These are phyloP conservation scores for Trogon melanurus DNA, from an alignment of 2,113 vertebrate species.

Conservation along the genomic window DNA sequence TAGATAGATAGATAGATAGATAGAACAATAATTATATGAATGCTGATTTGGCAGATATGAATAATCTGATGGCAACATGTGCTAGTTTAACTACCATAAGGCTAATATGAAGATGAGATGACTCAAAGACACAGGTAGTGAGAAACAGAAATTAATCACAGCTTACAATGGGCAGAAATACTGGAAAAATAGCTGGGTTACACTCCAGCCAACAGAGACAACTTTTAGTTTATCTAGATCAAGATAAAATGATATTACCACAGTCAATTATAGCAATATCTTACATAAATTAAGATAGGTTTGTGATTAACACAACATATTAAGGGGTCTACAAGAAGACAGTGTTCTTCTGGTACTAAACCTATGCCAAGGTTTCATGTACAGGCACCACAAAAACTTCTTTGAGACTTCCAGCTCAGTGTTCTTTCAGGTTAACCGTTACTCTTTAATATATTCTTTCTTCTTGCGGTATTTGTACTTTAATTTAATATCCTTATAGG, in stretches of 20 bases:
- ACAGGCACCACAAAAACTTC: not conserved
- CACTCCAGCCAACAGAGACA: not conserved
- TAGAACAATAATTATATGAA: not conserved
- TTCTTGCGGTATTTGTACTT: not conserved
- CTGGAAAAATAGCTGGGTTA: not conserved
- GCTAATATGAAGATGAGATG: not conserved
- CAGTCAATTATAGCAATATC: not conserved
- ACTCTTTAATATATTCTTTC: not conserved
- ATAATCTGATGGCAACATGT: not conserved
- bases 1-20: not conserved
- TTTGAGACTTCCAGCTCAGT: not conserved
- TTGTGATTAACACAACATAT: not conserved
- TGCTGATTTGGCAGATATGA: not conserved
- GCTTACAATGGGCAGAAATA: not conserved
- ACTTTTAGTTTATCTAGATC: slow-evolving; percentile 8
- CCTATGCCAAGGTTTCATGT: not conserved
- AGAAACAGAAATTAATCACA: not conserved
- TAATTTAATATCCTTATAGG: not conserved
- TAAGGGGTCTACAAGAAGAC: not conserved
- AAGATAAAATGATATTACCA: not conserved
- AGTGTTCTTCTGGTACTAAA: not conserved
- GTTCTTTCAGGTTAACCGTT: not conserved
- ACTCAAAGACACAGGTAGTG: not conserved
- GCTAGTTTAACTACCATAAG: not conserved
- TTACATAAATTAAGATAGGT: not conserved